Evolutionary conservation across 2,888 invertebrate species (phyloP).

Genomic region (Corbicula japonica): DNA sequence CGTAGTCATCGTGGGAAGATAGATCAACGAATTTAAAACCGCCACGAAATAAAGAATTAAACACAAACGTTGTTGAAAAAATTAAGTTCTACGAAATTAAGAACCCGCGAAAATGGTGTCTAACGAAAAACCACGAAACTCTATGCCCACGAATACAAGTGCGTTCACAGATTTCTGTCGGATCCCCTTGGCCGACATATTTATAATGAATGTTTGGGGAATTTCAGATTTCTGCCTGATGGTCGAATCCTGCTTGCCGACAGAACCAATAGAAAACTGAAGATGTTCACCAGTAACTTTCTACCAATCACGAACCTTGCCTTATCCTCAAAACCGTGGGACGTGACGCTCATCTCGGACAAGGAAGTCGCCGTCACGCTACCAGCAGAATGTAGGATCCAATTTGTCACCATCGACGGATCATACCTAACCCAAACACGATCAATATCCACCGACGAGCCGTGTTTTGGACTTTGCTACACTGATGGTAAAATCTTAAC

Average conservation of each 20-base stretch:
- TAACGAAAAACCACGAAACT: too few relatives aligned
- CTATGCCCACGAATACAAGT: too few relatives aligned
- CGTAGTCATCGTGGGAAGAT: too few relatives aligned
- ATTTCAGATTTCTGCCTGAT: slow-evolving; percentile 60
- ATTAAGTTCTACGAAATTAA: too few relatives aligned
- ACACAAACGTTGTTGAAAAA: too few relatives aligned
- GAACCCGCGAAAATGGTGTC: too few relatives aligned
- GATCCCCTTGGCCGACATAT: too few relatives aligned
- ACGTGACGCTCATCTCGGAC: slow-evolving; percentile 62
- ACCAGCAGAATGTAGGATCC: slow-evolving; percentile 69
- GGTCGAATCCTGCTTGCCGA: slow-evolving; percentile 69
- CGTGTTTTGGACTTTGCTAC: slow-evolving; percentile 68
- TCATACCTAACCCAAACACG: slow-evolving; percentile 40
- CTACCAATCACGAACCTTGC: slow-evolving; percentile 44
- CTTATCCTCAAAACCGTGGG: slow-evolving; percentile 71
- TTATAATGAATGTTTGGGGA: too few relatives aligned
- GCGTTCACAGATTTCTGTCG: too few relatives aligned
- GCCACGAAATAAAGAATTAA: too few relatives aligned
- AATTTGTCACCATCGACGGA: slow-evolving; percentile 55
- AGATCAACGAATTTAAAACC: too few relatives aligned
- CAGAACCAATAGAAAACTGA: slow-evolving; percentile 69
- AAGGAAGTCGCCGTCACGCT: slow-evolving; percentile 69
- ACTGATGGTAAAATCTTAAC: slow-evolving; percentile 66
- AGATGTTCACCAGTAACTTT: slow-evolving; percentile 65
- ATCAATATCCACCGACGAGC: slow-evolving; percentile 64